Evolutionary conservation across 2,113 vertebrate genomes (phyloP), one percentile per base, ranked within the genome.

Genomic region (Jaculus jaculus): DNA sequence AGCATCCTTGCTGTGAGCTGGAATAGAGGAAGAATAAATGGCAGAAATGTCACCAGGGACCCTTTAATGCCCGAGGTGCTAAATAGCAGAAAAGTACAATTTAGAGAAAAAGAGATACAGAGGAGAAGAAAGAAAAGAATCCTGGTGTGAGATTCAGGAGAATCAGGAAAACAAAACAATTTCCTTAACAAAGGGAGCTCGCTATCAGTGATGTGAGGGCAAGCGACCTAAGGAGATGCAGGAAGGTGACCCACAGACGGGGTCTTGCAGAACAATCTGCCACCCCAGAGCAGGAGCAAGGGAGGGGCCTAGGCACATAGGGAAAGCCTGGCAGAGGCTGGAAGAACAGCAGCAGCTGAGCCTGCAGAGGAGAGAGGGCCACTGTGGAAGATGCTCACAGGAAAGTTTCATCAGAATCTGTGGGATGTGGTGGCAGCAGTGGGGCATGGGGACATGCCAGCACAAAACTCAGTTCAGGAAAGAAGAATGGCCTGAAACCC

Each of bases 271-370:
- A 69, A 1, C 13, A 32, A 24, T 24, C 26, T 7, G 32, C 42
- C 2, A 11, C 12, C 42, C n/a, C n/a, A n/a, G n/a, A n/a, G n/a
- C 18, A 7, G 23, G 16, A 1, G 24, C 5, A 18, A 11, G 32
- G 16, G 6, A 68, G 47, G 28, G 21, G 37, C 37, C 37, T 17
- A 13, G 3, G 5, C 10, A 0, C 8, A 4, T 26, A 4, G n/a
- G 11, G 39, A 4, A 47, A n/a, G 34, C 8, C 17, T 18, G 17
- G 28, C 77, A 39, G 60, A 51, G 58, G 69, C 20, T 32, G 17
- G n/a, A 12, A 32, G 58, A 34, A n/a, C 17, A 42, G 7, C 6
- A 18, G 63, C 39, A 26, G 13, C 65, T 16, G 34, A 5, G 8
- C 51, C 54, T 23, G 24, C 8, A 13, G 51, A 42, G 32, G 18